Percentiles rank a stretch among this genome's conserved stretches.
phyloP scores from a whole-genome alignment of 2,113 vertebrate genomes.

The Sylvilagus bachmani region DNA sequence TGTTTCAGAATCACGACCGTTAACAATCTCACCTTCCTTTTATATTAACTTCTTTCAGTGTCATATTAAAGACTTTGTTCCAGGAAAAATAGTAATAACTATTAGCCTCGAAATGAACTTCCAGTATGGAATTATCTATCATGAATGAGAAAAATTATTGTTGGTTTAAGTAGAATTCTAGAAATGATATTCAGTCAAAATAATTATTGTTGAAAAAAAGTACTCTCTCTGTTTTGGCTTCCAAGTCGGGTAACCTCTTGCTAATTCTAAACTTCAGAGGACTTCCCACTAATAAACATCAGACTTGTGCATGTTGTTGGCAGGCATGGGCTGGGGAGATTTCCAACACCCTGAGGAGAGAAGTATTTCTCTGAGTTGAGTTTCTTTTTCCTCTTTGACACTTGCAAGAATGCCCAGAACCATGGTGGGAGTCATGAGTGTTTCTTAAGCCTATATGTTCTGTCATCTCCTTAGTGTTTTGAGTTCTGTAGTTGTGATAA shows the following conservation, averaged over 20 bases:
- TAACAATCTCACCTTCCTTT: slow-evolving; percentile 64
- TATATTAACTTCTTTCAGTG: slow-evolving; percentile 67
- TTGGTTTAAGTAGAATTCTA: slow-evolving; percentile 66
- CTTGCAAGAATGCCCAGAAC: not conserved
- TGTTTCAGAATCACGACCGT: slow-evolving; percentile 50
- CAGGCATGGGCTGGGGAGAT: not conserved
- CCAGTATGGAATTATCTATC: slow-evolving; percentile 50
- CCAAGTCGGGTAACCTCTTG: not conserved
- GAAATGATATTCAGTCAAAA: slow-evolving; percentile 68
- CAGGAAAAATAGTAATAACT: slow-evolving; percentile 59
- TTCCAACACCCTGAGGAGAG: not conserved
- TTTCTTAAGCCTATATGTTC: not conserved
- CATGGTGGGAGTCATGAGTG: no score
- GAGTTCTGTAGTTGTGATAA: not conserved
- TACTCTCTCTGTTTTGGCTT: not conserved
- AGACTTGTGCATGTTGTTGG: not conserved
- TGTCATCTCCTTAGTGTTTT: not conserved
- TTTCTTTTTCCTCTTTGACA: not conserved
- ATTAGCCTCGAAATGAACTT: slow-evolving; percentile 65
- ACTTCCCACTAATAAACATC: not conserved
- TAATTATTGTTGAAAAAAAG: not conserved
- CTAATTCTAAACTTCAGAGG: slow-evolving; percentile 27
- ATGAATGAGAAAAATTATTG: slow-evolving; percentile 1
- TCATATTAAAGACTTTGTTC: slow-evolving; percentile 66
- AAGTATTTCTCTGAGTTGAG: not conserved